A percentile compares a stretch with the other conserved stretches of the same genome.
These are phyloP conservation scores for Dermolepida albohirtum DNA, from an alignment of 2,888 invertebrate species.

Conservation along the genomic window DNA sequence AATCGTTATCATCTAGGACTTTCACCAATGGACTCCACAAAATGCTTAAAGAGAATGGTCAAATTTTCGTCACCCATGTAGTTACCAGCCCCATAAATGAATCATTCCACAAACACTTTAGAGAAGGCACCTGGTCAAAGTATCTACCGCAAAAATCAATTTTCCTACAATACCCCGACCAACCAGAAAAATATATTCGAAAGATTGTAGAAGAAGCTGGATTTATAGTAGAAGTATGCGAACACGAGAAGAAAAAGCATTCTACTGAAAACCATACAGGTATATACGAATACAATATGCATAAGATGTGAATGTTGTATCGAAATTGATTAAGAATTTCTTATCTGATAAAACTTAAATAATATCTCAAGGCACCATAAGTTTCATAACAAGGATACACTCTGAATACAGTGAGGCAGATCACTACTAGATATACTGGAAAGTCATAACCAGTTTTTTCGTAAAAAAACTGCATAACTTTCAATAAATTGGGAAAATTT, in stretches of 20 bases:
- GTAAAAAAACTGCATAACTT: no score
- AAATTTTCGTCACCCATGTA: constrained; percentile 3
- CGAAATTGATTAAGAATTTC: no score
- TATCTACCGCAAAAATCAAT: constrained; percentile 1
- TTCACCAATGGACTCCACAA: constrained; percentile 2
- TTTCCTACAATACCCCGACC: not conserved
- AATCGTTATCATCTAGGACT: not conserved
- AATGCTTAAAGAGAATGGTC: constrained; percentile 16
- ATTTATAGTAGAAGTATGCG: constrained; percentile 15
- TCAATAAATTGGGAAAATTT: no score
- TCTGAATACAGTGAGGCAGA: no score
- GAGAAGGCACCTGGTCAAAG: constrained; percentile 5
- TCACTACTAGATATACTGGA: no score
- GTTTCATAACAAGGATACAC: no score
- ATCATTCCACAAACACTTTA: not conserved
- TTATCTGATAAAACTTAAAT: no score
- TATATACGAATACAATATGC: not conserved
- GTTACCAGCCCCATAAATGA: not conserved
- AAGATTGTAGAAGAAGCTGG: not conserved
- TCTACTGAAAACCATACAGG: not conserved
- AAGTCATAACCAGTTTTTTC: no score
- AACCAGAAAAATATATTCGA: not conserved
- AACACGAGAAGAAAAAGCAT: not conserved
- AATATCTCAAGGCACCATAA: no score
- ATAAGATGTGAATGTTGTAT: no score